A percentile compares a stretch with the other conserved stretches of the same genome.
Conservation (phyloP, 2,888 invertebrate species). For the Holacanthella duospinosa region DNA sequence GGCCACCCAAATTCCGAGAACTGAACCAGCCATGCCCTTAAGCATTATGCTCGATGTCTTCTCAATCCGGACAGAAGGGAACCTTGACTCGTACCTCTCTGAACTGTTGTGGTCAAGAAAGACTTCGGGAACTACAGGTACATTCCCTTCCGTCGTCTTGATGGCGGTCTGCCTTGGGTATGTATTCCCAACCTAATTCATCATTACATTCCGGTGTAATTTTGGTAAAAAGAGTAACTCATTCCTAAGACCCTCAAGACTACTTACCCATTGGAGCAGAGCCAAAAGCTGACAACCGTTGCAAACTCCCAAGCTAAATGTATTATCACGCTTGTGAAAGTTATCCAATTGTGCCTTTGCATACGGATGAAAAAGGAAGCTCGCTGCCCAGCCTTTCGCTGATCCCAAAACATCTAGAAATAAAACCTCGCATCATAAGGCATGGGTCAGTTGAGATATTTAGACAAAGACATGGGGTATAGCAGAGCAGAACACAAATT, state of each 20-base stretch:
- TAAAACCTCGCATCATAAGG: constrained; percentile 2
- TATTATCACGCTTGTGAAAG: constrained; percentile 65
- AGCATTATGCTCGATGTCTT: constrained; percentile 73
- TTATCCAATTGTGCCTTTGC: constrained; percentile 64
- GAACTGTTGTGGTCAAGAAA: constrained; percentile 76
- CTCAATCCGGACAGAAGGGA: constrained; percentile 63
- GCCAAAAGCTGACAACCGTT: constrained; percentile 97
- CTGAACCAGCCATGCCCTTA: constrained; percentile 71
- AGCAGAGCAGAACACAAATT: no score
- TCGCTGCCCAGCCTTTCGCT: constrained; percentile 96
- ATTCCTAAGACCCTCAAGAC: no score
- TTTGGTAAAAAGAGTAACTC: no score
- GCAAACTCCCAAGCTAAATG: constrained; percentile 94
- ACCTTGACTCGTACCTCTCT: constrained; percentile 75
- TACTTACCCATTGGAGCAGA: constrained; percentile 81
- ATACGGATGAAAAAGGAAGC: constrained; percentile 66
- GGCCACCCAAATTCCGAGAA: constrained; percentile 91
- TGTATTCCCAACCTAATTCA: no score
- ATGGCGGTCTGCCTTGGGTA: constrained; percentile 11
- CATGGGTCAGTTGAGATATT: no score
- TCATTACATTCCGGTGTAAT: no score
- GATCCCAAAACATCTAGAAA: constrained; percentile 80
- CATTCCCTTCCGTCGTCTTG: constrained; percentile 22
- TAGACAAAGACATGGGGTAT: no score
- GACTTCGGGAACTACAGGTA: constrained; percentile 49